Base-by-base conservation (phyloP, 2,113 vertebrate genomes). In the Clarias gariepinus region DNA sequence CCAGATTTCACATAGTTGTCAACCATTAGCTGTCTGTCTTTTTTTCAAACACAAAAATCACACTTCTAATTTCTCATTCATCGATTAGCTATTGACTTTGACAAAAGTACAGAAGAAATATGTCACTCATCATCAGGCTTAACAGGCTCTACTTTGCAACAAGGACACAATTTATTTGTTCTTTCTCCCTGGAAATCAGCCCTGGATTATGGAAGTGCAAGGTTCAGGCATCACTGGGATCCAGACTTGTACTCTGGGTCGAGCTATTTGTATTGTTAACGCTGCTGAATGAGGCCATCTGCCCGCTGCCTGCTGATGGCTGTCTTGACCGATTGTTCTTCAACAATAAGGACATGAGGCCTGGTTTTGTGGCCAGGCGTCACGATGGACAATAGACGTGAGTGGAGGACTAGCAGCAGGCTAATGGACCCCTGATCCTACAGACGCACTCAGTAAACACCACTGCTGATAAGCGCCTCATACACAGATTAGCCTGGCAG, bases 271-370 rank as follows among this genome's bases (percentile, higher is more conserved):
- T 76, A 88, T 87, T 87, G 86, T 88, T 64, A 53, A 47, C 13
- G n/a, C 66, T 41, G 21, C 52, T 90, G 90, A 90, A 90, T 90
- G 76, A 78, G 88, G 84, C 90, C 90, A 90, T 89, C 88, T 90
- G 90, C 86, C 81, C 63, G 1, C 41, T 85, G 88, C 82, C 88
- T 88, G 90, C 81, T 87, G 87, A 90, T 89, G 87, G 85, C 88
- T 90, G 90, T 90, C 88, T 86, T 88, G 88, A 77, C 84, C 85
- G 61, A 81, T 87, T 90, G 88, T 90, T 90, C 81, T 82, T 87
- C n/a, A 88, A 90, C 90, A 90, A 89, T 90, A 79, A 88, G 88
- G 86, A 90, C 90, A 89, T 86, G 90, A 88, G 77, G 86, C 52
- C 88, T 90, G 84, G 88, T 85, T 84, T 89, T 89, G 88, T 89